A percentile compares a stretch with the other conserved stretches of the same genome.
phyloP scores from a whole-genome alignment of 1,140 invertebrate species.

The Colletes gigas region DNA sequence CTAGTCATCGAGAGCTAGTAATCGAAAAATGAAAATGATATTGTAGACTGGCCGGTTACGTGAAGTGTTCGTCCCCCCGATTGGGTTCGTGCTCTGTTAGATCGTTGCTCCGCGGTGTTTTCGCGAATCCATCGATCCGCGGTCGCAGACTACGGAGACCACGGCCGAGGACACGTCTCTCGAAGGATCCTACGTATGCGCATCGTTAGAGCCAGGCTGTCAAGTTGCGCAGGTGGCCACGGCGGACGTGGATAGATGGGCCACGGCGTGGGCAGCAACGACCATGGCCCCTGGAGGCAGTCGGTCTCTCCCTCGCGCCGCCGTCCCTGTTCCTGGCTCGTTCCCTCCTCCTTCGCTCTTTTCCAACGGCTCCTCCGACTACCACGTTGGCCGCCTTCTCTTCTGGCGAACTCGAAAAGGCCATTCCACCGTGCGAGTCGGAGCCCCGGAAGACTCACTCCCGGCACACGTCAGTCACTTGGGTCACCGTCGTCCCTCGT shows the following conservation, averaged over 20 bases:
- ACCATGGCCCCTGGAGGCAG: conserved; percentile 45
- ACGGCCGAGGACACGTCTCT: conserved; percentile 32
- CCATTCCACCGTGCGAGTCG: conserved; percentile 27
- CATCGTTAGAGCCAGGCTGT: conserved; percentile 69
- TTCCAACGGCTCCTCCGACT: conserved; percentile 9
- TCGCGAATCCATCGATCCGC: conserved; percentile 11
- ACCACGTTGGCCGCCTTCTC: conserved; percentile 15
- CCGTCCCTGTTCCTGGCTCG: background rate
- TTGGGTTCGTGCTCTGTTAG: too few relatives aligned
- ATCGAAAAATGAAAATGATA: too few relatives aligned
- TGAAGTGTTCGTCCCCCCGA: too few relatives aligned
- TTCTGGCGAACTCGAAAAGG: conserved; percentile 38
- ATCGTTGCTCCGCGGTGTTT: background rate
- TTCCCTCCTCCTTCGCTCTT: background rate
- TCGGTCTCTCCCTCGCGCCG: conserved; percentile 22
- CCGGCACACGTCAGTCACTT: conserved; percentile 55
- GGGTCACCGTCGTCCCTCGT: conserved; percentile 41
- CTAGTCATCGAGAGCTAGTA: too few relatives aligned
- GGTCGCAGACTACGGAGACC: background rate
- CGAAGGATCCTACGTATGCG: conserved; percentile 48
- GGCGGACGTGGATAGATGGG: conserved; percentile 68
- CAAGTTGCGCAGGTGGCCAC: conserved; percentile 61
- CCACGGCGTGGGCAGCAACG: conserved; percentile 51
- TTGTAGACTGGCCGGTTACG: too few relatives aligned
- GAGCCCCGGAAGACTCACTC: conserved; percentile 62